phyloP scores from a whole-genome alignment of 2,888 invertebrate species.

The Lycocerus yunnanus region DNA sequence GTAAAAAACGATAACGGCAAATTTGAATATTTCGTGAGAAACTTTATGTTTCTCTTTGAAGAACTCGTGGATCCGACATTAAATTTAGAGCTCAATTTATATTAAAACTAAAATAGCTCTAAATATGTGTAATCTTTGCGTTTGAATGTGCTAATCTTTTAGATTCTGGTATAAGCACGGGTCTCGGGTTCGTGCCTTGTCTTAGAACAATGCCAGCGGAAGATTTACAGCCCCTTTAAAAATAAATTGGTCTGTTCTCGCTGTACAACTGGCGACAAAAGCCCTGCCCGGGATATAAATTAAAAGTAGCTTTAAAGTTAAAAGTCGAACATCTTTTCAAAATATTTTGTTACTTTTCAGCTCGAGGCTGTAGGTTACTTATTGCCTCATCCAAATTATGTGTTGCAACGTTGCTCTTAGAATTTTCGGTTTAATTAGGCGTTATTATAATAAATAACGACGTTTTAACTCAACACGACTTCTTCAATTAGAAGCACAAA shows the following conservation, averaged over 20 bases:
- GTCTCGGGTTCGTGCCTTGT: conserved; percentile 35
- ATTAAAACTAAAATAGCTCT: conserved; percentile 6
- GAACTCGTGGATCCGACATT: no score
- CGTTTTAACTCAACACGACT: conserved; percentile 36
- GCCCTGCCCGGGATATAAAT: conserved; percentile 47
- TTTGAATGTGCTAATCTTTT: conserved; percentile 40
- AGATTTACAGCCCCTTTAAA: conserved; percentile 49
- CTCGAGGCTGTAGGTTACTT: conserved; percentile 22
- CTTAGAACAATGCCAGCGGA: conserved; percentile 47
- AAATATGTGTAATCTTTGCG: conserved; percentile 22
- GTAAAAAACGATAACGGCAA: neutral
- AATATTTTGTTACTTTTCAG: conserved; percentile 21
- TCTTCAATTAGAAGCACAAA: conserved; percentile 32
- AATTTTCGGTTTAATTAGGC: neutral
- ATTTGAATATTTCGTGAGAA: neutral
- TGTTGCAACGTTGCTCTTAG: neutral
- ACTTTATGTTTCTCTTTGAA: no score
- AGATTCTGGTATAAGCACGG: conserved; percentile 41
- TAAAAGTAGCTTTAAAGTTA: conserved; percentile 35
- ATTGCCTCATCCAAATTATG: neutral
- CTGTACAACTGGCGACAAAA: conserved; percentile 50
- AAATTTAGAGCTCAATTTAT: neutral
- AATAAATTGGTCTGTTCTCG: conserved; percentile 48
- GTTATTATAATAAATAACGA: neutral
- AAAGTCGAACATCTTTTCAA: neutral